Conservation (phyloP, 2,797 vertebrate species). For the Antrozous pallidus region DNA sequence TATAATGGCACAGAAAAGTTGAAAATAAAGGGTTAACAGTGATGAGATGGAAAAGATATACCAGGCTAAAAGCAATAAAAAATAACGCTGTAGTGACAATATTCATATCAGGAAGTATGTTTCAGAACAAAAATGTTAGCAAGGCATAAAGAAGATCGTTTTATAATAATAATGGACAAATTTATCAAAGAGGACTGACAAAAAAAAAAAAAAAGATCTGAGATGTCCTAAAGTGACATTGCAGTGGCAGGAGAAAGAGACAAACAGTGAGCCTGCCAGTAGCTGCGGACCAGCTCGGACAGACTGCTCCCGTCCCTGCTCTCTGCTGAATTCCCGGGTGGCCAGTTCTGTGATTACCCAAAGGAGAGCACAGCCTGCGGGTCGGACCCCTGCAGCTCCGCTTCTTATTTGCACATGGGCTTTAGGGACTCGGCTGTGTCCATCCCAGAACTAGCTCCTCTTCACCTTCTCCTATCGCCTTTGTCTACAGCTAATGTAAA, state of each 20-base stretch:
- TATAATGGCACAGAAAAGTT: neutral
- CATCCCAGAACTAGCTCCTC: neutral
- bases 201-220: neutral
- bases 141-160: neutral
- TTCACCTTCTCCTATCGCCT: neutral
- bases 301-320: neutral
- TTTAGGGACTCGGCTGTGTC: neutral
- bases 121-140: neutral
- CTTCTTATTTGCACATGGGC: neutral
- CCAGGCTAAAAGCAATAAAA: neutral
- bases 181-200: slow-evolving; percentile 9
- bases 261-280: neutral
- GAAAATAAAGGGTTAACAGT: neutral
- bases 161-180: neutral
- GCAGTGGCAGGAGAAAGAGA: neutral
- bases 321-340: neutral
- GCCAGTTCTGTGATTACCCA: neutral
- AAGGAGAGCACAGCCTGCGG: neutral
- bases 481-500: neutral
- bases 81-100: neutral
- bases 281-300: neutral
- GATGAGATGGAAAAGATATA: neutral
- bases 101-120: neutral
- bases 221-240: neutral
- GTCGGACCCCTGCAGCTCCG: no score